phyloP scores from a whole-genome alignment of 2,113 vertebrate genomes.

The Uropsilus gracilis region DNA sequence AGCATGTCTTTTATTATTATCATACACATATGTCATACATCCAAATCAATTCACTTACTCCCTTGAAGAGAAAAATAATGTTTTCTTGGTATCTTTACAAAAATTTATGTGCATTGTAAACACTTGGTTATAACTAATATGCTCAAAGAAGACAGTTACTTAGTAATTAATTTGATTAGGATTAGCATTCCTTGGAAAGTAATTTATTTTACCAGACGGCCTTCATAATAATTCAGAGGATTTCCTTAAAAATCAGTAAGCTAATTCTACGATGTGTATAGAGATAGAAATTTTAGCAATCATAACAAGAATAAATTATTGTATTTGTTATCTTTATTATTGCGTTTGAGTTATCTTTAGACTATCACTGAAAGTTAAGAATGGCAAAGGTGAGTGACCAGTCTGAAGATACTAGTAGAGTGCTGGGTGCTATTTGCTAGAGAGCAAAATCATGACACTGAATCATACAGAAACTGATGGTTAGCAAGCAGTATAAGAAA shows the following conservation, averaged over 20 bases:
- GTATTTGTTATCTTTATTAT: no score
- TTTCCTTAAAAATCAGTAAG: conserved; percentile 63
- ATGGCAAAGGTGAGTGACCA: background rate
- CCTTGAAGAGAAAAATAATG: conserved; percentile 55
- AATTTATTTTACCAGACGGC: conserved; percentile 75
- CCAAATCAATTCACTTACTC: conserved; percentile 64
- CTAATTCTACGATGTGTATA: conserved; percentile 46
- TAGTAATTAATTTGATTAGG: conserved; percentile 83
- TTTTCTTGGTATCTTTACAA: conserved; percentile 71
- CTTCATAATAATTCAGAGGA: conserved; percentile 65
- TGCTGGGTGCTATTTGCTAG: background rate
- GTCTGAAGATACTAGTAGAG: background rate
- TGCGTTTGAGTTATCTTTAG: background rate
- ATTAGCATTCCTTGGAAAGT: conserved; percentile 81
- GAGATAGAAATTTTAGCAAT: conserved; percentile 26
- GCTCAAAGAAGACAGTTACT: conserved; percentile 81
- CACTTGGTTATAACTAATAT: conserved; percentile 81
- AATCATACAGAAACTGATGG: background rate
- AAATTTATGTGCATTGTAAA: conserved; percentile 75
- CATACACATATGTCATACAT: background rate
- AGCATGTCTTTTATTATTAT: background rate
- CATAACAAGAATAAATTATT: conserved; percentile 28
- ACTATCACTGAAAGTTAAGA: background rate
- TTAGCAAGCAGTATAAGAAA: background rate
- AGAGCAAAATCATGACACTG: background rate